Conservation (phyloP, 2,888 invertebrate species). For the Nephrocerus scutellatus region DNA sequence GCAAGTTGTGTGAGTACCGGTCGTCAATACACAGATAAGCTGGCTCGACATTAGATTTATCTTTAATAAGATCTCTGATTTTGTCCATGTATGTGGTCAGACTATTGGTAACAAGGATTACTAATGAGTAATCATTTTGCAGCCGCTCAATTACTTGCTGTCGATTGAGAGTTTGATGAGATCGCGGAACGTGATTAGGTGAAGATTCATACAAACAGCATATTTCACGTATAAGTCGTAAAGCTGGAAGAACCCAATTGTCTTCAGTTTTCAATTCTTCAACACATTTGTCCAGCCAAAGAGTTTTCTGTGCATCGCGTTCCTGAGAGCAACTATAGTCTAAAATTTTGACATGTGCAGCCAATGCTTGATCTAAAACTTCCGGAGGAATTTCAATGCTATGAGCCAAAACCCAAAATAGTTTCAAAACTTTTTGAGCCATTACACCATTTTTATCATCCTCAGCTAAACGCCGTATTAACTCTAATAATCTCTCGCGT, state of each 20-base stretch:
- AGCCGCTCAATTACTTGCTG: conserved; percentile 80
- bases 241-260: conserved; percentile 88
- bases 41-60: conserved; percentile 67
- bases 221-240: conserved; percentile 93
- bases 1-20: conserved; percentile 83
- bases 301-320: conserved; percentile 89
- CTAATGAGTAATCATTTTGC: conserved; percentile 86
- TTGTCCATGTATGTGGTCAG: conserved; percentile 85
- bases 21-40: conserved; percentile 74
- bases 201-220: conserved; percentile 85
- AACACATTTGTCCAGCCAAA: conserved; percentile 94
- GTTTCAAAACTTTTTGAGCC: conserved; percentile 92
- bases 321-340: conserved; percentile 98
- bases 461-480: conserved; percentile 90
- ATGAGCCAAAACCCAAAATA: conserved; percentile 96
- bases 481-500: conserved; percentile 87
- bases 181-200: conserved; percentile 41
- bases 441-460: conserved; percentile 98
- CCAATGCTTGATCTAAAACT: conserved; percentile 93
- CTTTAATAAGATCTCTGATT: conserved; percentile 54
- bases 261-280: conserved; percentile 83
- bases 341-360: conserved; percentile 92
- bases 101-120: conserved; percentile 89
- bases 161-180: conserved; percentile 51
- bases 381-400: conserved; percentile 94